Percentiles rank a stretch among this genome's conserved stretches.
phyloP scores from a whole-genome alignment of 2,797 vertebrate species.

The Odontamblyopus lacepedii region DNA sequence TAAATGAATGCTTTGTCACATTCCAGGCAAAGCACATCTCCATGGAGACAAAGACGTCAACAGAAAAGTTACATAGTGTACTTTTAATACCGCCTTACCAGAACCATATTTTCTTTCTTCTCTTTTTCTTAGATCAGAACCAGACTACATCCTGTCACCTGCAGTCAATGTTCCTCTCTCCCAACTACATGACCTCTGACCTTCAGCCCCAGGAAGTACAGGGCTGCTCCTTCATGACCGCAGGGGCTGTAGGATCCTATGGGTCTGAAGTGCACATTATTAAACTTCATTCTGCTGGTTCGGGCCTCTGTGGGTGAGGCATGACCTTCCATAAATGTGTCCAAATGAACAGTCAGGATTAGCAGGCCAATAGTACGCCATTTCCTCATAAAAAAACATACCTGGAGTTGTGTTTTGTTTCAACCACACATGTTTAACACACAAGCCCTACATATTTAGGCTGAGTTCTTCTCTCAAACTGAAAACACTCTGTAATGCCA shows the following conservation, averaged over 20 bases:
- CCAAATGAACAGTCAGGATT: neutral
- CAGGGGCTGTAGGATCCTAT: neutral
- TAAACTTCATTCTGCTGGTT: slow-evolving; percentile 73
- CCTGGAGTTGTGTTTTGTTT: too few species aligned
- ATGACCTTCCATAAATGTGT: neutral
- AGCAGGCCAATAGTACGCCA: too few species aligned
- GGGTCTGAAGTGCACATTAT: slow-evolving; percentile 75
- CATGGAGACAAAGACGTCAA: neutral
- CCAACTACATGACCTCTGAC: slow-evolving; percentile 75
- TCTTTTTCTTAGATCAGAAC: slow-evolving; percentile 55
- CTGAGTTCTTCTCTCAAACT: too few species aligned
- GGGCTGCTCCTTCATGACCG: slow-evolving; percentile 48
- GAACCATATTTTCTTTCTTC: neutral
- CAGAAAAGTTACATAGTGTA: neutral
- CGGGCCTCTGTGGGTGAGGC: slow-evolving; percentile 75
- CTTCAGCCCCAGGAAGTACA: slow-evolving; percentile 73
- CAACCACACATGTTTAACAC: too few species aligned
- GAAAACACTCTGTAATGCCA: too few species aligned
- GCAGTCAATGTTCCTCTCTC: slow-evolving; percentile 73
- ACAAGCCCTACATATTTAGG: too few species aligned
- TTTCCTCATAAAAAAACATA: too few species aligned
- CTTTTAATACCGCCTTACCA: neutral
- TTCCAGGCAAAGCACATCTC: neutral
- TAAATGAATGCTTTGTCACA: neutral
- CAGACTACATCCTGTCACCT: slow-evolving; percentile 69